Conservation (phyloP, 2,113 vertebrate species). For the Chamaea fasciata region DNA sequence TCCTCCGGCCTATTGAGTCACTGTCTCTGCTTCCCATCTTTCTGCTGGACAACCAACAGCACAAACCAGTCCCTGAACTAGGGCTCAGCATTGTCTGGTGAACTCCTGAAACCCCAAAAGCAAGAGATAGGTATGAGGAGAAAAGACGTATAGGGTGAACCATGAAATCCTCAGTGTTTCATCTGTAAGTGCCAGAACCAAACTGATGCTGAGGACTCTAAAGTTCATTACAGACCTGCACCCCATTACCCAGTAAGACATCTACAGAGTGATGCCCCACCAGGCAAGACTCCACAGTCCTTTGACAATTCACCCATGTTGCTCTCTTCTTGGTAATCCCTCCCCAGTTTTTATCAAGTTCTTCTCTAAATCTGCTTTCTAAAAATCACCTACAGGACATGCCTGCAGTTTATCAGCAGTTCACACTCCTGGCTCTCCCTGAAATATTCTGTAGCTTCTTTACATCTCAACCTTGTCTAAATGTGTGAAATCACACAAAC, state of each 20-base stretch:
- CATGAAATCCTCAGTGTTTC: background rate
- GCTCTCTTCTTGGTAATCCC: background rate
- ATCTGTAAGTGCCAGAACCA: background rate
- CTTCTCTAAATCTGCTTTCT: background rate
- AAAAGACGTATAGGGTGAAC: background rate
- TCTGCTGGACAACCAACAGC: background rate
- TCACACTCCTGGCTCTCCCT: background rate
- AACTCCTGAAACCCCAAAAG: background rate
- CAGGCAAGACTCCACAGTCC: background rate
- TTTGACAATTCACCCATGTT: background rate
- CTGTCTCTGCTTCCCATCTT: background rate
- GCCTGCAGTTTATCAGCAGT: background rate
- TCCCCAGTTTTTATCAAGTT: background rate
- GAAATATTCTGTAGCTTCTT: background rate
- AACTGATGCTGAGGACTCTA: background rate
- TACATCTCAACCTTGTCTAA: background rate
- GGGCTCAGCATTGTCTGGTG: background rate
- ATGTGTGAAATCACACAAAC: background rate
- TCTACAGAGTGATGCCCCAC: background rate
- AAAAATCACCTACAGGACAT: background rate
- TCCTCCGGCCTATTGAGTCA: background rate
- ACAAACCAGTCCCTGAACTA: background rate
- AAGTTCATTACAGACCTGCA: background rate
- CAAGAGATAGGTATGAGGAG: background rate
- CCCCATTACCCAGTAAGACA: rapidly evolving